These are phyloP conservation scores for Drosophila punjabiensis DNA, from an alignment of 1,140 invertebrate species.

Conservation along the genomic window DNA sequence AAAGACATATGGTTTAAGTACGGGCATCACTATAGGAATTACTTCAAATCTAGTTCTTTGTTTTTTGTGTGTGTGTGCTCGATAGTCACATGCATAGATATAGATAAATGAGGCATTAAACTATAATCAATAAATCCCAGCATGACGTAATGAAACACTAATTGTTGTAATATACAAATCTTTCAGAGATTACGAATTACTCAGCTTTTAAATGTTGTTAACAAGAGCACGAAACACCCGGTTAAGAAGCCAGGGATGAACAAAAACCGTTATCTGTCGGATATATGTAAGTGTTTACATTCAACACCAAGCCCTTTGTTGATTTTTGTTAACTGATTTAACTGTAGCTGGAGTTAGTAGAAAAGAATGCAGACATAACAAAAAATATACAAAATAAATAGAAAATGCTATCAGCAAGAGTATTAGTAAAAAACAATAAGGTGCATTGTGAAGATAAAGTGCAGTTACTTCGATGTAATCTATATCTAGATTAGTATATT, in stretches of 20 bases:
- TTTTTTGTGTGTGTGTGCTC: neutral
- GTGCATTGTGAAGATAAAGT: too few relatives aligned
- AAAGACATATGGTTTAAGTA: neutral
- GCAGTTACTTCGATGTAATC: too few relatives aligned
- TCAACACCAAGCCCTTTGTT: neutral
- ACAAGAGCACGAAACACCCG: neutral
- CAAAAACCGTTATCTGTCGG: neutral
- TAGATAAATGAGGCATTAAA: neutral
- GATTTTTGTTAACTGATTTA: neutral
- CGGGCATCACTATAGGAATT: neutral
- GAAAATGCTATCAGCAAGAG: too few relatives aligned
- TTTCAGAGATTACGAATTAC: neutral
- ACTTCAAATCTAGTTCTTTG: neutral
- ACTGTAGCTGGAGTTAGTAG: neutral
- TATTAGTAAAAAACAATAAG: too few relatives aligned
- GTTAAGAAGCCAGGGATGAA: neutral
- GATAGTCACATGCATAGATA: slow-evolving; percentile 3
- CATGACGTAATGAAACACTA: slow-evolving; percentile 1
- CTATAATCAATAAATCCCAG: slow-evolving; percentile 9
- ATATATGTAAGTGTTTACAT: too few relatives aligned
- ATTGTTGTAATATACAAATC: neutral
- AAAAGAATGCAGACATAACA: too few relatives aligned
- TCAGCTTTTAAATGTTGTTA: neutral
- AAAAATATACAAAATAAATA: too few relatives aligned
- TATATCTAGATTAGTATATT: too few relatives aligned